Conservation (phyloP, 2,113 vertebrate species). For the Bubo blakistoni region DNA sequence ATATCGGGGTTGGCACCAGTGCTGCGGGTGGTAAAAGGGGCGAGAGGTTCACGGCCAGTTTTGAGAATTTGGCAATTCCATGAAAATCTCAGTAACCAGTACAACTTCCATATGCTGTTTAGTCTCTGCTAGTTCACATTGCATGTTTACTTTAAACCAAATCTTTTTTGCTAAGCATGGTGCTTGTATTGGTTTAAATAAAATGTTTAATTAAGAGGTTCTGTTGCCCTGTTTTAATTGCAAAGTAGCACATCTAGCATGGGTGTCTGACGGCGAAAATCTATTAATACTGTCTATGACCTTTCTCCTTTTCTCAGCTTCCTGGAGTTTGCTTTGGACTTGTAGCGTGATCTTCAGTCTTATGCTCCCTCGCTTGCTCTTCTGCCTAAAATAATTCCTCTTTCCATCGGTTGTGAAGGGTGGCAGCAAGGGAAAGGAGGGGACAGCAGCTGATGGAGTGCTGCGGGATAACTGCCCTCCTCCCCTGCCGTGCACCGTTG, state of each 20-base stretch:
- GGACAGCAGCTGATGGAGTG: not conserved
- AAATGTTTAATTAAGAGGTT: constrained; percentile 70
- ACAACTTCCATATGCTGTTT: constrained; percentile 47
- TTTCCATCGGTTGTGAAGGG: not conserved
- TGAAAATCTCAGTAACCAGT: constrained; percentile 42
- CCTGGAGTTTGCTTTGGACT: not conserved
- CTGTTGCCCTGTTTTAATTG: constrained; percentile 26
- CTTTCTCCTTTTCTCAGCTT: not conserved
- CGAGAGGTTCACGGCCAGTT: constrained; percentile 25
- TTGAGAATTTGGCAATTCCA: constrained; percentile 48
- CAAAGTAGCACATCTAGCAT: not conserved
- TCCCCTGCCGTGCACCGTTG: not conserved
- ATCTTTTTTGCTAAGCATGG: constrained; percentile 77
- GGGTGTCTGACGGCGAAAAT: not conserved
- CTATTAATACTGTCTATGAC: not conserved
- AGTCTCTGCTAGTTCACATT: constrained; percentile 68
- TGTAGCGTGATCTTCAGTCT: fast-evolving
- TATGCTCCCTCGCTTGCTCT: not conserved
- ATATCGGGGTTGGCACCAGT: not conserved
- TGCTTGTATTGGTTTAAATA: constrained; percentile 79
- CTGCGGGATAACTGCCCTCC: not conserved
- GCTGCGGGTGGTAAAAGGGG: not conserved
- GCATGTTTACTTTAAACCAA: constrained; percentile 78
- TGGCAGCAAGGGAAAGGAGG: not conserved
- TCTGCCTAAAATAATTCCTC: not conserved